These are phyloP conservation scores for Conus canariensis DNA, from an alignment of 2,888 invertebrate genomes.

Conservation along the genomic window DNA sequence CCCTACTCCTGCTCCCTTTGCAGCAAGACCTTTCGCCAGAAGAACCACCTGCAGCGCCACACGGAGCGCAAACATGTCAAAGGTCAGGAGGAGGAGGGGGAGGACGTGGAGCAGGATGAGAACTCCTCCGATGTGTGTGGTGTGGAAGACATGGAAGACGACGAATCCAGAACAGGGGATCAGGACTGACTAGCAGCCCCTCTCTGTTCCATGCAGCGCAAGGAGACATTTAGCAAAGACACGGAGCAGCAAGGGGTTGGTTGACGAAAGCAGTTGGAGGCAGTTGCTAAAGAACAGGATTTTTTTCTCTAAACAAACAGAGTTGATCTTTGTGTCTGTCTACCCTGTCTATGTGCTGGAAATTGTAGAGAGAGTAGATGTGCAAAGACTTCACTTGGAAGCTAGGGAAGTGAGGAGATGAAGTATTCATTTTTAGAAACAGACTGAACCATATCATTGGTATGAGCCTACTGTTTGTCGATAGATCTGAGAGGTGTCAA, in stretches of 20 bases:
- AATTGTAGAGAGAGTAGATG: too few relatives aligned
- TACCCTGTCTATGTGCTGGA: not conserved
- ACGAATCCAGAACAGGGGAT: constrained; percentile 37
- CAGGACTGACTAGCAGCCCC: constrained; percentile 43
- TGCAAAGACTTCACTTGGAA: too few relatives aligned
- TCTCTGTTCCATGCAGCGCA: not conserved
- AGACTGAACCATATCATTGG: too few relatives aligned
- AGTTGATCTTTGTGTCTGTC: not conserved
- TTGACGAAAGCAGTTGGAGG: not conserved
- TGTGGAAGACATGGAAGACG: constrained; percentile 38
- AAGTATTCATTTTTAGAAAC: too few relatives aligned
- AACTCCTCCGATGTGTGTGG: constrained; percentile 28
- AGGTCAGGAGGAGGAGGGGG: constrained; percentile 24
- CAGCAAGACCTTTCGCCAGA: constrained; percentile 42
- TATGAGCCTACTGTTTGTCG: too few relatives aligned
- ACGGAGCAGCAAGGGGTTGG: not conserved
- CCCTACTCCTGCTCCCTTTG: constrained; percentile 38
- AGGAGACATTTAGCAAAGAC: not conserved
- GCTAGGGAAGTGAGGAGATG: too few relatives aligned
- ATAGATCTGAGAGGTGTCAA: too few relatives aligned
- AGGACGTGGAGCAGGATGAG: constrained; percentile 28
- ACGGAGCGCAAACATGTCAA: constrained; percentile 38
- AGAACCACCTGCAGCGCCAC: constrained; percentile 42
- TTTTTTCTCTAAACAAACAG: not conserved
- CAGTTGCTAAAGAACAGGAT: too few relatives aligned